Evolutionary conservation across 1,140 invertebrate species (phyloP).

Genomic region (Rhynchophorus ferrugineus): DNA sequence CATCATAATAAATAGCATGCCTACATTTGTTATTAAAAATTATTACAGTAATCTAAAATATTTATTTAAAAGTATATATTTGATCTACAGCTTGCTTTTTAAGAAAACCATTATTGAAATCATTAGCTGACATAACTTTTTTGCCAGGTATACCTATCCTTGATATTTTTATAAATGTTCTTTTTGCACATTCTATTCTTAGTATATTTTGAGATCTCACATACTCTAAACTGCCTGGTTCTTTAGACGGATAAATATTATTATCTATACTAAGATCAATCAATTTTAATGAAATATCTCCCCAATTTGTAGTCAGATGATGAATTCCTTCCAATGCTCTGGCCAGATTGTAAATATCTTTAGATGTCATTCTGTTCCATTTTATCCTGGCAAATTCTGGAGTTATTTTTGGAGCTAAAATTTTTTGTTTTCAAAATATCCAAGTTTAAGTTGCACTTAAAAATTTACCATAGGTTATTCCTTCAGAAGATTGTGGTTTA

Average conservation of each 20-base stretch:
- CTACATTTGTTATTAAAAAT: no score
- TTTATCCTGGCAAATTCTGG: constrained; percentile 50
- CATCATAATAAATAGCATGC: no score
- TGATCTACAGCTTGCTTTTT: constrained; percentile 6
- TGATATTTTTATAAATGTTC: constrained; percentile 49
- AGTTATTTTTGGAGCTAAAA: constrained; percentile 65
- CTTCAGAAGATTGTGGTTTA: constrained; percentile 50
- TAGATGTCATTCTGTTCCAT: constrained; percentile 55
- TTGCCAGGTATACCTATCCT: constrained; percentile 51
- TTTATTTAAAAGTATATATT: constrained; percentile 8
- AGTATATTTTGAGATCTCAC: constrained; percentile 45
- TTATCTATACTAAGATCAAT: constrained; percentile 45
- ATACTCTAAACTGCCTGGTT: constrained; percentile 46
- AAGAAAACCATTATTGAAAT: constrained; percentile 55
- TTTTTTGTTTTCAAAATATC: no score
- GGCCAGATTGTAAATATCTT: constrained; percentile 56
- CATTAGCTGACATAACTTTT: constrained; percentile 51
- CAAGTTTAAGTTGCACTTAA: no score
- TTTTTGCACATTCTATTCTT: constrained; percentile 51
- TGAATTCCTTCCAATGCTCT: constrained; percentile 58
- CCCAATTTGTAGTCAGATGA: constrained; percentile 52
- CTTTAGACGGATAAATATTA: constrained; percentile 23
- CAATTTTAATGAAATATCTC: constrained; percentile 51
- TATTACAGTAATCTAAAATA: neutral
- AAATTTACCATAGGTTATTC: constrained; percentile 60